Percentiles rank a stretch among this genome's conserved stretches.
These are phyloP conservation scores for Cyclargus thomasi DNA, from an alignment of 1,140 invertebrate species.

Conservation along the genomic window DNA sequence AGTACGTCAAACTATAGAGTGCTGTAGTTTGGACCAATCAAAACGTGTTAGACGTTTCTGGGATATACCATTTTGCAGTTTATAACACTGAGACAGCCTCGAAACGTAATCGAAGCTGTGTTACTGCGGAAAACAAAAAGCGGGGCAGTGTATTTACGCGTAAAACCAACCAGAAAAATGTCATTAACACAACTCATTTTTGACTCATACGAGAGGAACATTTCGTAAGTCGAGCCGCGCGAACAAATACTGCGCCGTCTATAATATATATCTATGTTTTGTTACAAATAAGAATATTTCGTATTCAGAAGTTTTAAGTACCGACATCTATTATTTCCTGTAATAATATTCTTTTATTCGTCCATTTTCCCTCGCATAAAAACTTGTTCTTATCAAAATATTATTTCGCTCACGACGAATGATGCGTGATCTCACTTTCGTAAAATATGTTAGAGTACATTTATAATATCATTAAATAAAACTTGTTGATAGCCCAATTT, in stretches of 20 bases:
- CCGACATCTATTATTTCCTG: constrained; percentile 46
- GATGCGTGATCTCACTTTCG: constrained; percentile 10
- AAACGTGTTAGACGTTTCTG: no score
- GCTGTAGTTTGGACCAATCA: no score
- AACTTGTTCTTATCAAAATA: constrained; percentile 68
- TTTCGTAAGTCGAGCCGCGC: background rate
- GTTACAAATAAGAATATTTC: constrained; percentile 40
- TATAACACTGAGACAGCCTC: no score
- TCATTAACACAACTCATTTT: no score
- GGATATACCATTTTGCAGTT: no score
- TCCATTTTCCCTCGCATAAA: constrained; percentile 41
- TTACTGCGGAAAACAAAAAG: no score
- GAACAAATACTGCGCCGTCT: background rate
- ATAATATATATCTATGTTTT: constrained; percentile 32
- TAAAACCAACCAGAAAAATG: no score
- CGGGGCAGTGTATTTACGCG: no score
- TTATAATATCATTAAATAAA: constrained; percentile 2
- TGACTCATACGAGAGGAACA: no score
- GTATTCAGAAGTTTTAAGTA: constrained; percentile 47
- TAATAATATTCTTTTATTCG: constrained; percentile 34
- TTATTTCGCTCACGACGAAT: constrained; percentile 31
- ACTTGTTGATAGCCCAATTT: background rate
- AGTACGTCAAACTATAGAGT: background rate
- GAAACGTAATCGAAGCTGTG: no score
- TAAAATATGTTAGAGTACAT: constrained; percentile 15